phyloP scores from a whole-genome alignment of 2,797 vertebrate species.

The Brachyrhaphis roseni region DNA sequence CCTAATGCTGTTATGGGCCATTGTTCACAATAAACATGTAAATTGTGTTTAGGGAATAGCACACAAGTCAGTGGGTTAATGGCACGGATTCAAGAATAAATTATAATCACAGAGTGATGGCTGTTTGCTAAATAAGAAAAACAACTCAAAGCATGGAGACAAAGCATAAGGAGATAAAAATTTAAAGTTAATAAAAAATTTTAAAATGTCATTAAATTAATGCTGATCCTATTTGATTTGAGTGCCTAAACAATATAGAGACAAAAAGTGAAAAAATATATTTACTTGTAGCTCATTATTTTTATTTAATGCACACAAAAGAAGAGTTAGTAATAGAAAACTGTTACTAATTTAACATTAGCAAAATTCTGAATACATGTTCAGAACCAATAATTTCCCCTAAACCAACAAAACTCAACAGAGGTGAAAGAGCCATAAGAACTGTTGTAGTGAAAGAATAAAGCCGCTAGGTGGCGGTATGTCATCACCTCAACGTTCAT shows the following conservation, averaged over 20 bases:
- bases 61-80: conserved; percentile 66
- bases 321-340: not conserved
- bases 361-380: not conserved
- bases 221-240: not conserved
- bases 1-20: conserved; percentile 89
- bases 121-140: not conserved
- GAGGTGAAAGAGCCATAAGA: not conserved
- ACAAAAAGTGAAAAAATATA: not conserved
- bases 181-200: not conserved
- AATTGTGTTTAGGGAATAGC: conserved; percentile 83
- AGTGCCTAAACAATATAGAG: not conserved
- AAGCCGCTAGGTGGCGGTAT: conserved; percentile 56
- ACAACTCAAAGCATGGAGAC: not conserved
- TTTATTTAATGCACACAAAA: not conserved
- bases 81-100: conserved; percentile 59
- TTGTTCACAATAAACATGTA: conserved; percentile 92
- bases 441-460: conserved; percentile 35
- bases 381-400: not conserved
- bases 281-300: not conserved
- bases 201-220: not conserved
- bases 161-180: not conserved
- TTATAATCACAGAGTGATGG: conserved; percentile 52
- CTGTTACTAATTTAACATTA: not conserved
- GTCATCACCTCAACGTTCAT: not conserved
- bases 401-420: not conserved